Percentiles rank a stretch among this genome's conserved stretches.
Evolutionary conservation across 2,113 vertebrate genomes (phyloP).

Genomic region (Zosterops hypoxanthus): DNA sequence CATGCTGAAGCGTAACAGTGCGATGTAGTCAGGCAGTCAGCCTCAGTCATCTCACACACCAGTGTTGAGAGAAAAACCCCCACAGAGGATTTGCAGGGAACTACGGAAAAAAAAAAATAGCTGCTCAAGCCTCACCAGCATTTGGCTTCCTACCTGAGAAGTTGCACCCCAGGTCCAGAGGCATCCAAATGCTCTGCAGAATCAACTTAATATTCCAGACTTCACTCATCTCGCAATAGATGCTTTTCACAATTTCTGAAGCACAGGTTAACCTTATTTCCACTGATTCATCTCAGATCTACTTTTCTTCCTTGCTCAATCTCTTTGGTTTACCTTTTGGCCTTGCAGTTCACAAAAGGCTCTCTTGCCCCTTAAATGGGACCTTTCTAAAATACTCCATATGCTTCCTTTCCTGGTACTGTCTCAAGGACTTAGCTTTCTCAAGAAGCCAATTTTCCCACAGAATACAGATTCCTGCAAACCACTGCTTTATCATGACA

Average conservation of each 20-base stretch:
- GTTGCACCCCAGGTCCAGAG: neutral
- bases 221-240: neutral
- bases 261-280: neutral
- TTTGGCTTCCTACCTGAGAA: neutral
- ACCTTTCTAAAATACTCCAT: neutral
- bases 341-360: neutral
- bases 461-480: neutral
- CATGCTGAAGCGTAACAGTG: neutral
- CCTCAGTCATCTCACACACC: neutral
- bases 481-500: neutral
- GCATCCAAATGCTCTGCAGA: neutral
- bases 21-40: neutral
- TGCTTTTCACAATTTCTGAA: neutral
- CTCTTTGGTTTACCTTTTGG: neutral
- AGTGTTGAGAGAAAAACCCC: accelerated
- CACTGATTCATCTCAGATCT: neutral
- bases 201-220: neutral
- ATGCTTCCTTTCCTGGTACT: neutral
- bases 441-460: neutral
- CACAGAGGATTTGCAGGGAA: neutral
- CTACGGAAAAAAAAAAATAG: neutral
- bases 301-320: neutral
- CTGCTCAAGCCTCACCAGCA: neutral
- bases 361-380: neutral
- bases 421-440: neutral